Evolutionary conservation across 35 echinoderm and acorn worm species (phyloP), one percentile per base, ranked within the genome.

Genomic region (Strongylocentrotus purpuratus): DNA sequence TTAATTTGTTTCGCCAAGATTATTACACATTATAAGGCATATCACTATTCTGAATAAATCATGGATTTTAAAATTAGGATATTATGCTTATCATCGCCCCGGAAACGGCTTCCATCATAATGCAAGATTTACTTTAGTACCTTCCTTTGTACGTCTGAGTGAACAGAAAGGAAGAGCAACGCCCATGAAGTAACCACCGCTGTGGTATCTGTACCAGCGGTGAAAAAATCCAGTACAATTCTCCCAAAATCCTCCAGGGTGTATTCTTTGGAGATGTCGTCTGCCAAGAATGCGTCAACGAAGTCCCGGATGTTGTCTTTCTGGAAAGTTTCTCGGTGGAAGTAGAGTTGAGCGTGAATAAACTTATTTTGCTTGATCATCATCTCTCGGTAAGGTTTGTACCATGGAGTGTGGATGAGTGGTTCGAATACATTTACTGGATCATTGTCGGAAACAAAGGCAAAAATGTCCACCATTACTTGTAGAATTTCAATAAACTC

Each of bases 241-340:
- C 65, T 32, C 31, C 33, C 31, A 25, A 95, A 87, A 8, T 95
- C 78, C 5, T 33, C 86, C 28, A 47, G n/a, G 14, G 8, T 50
- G 41, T 46, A 87, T 46, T 22, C 46, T 85, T 46, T 25, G 28
- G 71, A 50, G 15, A 87, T 95, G 25, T 50, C 46, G 31, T 95
- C 85, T 50, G 86, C 46, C 7, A 95, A 32, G 35, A 87, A 95
- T 25, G 94, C 94, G 85, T 95, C 94, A 47, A 95, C 46, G 31
- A 89, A 47, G 35, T 88, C 46, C 31, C 94, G 65, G 17, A 87
- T 86, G 94, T 95, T 48, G 46, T 88, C 86, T 32, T 86, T 46
- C 31, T 95, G 71, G 22, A 95, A 88, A 25, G 65, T 87, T 46
- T 87, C 46, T 45, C 35, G 46, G 45, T 95, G 85, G 3, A 46